Conservation (phyloP, 2,797 vertebrate species). For the Platalea minor region DNA sequence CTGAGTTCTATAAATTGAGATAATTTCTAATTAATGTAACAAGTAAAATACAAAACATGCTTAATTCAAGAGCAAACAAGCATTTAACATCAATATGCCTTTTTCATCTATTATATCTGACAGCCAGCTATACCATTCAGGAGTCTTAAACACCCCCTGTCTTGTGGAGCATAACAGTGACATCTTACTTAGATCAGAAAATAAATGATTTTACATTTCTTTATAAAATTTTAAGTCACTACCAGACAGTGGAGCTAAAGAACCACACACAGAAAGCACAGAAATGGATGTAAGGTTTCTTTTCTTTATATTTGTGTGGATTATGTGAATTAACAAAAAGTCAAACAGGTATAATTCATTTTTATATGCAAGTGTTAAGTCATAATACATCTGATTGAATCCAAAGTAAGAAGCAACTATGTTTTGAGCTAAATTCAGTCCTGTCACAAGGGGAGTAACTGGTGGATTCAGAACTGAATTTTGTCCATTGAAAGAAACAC, state of each 20-base stretch:
- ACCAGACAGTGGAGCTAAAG: constrained; percentile 76
- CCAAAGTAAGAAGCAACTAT: neutral
- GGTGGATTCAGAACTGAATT: neutral
- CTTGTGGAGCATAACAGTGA: neutral
- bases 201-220: neutral
- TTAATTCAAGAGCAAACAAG: constrained; percentile 5
- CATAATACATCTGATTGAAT: constrained; percentile 13
- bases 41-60: neutral
- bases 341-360: constrained; percentile 22
- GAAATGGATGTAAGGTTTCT: neutral
- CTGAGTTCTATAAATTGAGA: neutral
- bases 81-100: neutral
- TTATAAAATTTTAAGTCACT: constrained; percentile 34
- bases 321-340: constrained; percentile 27
- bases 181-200: constrained; percentile 18
- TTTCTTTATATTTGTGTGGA: neutral
- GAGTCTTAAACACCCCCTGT: neutral
- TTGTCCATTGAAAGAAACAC: neutral
- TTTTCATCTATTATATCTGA: neutral
- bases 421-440: neutral
- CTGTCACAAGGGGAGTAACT: neutral
- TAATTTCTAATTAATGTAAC: neutral
- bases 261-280: constrained; percentile 32
- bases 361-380: constrained; percentile 23
- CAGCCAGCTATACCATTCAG: neutral